Base-by-base conservation (phyloP, 1,140 invertebrate species). In the Stenopsyche tienmushanensis region DNA sequence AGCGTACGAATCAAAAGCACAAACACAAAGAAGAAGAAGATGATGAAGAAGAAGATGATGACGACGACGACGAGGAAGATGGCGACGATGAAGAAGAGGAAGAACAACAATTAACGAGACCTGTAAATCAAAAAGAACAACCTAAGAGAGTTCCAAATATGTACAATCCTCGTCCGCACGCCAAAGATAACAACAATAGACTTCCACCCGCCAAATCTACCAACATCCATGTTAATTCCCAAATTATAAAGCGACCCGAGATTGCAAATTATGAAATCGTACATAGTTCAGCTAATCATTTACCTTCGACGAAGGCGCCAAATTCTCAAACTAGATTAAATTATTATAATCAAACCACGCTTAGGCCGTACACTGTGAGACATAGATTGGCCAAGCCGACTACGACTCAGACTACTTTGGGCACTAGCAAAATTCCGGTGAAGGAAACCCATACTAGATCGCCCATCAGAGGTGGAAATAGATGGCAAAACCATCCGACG, bases 301-400 rank as follows among this genome's bases (percentile, higher is more conserved):
- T n/a, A 10, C 9, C 13, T 8, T 60, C 62, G 9, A 69, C 59
- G 17, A 64, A 63, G 41, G 2, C 64, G 20, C 55, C 68, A 2
- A 47, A 39, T 34, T 23, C 50, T 7, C 8, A 29, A 23, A 59
- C 45, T 25, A 57, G 77, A 63, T 76, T 76, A 0, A 80, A 78
- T 71, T 79, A 78, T 72, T 71, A 78, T 29, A 82, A 81, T 71
- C 77, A 81, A 62, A 80, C 79, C 21, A 82, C 80, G 34, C 73
- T 80, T 42, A 73, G 80, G 66, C 80, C 80, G 20, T 82, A 82
- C 66, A 82, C 80, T 47, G 73, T 80, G 55, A 77, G 80, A 65
- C 79, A 79, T 73, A 77, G 79, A 72, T 72, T 80, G 68, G 78
- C 77, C 60, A 82, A 77, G 57, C 77, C 80, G 24, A 76, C 76